phyloP scores from a whole-genome alignment of 2,797 vertebrate species.

The Aldrovandia affinis region DNA sequence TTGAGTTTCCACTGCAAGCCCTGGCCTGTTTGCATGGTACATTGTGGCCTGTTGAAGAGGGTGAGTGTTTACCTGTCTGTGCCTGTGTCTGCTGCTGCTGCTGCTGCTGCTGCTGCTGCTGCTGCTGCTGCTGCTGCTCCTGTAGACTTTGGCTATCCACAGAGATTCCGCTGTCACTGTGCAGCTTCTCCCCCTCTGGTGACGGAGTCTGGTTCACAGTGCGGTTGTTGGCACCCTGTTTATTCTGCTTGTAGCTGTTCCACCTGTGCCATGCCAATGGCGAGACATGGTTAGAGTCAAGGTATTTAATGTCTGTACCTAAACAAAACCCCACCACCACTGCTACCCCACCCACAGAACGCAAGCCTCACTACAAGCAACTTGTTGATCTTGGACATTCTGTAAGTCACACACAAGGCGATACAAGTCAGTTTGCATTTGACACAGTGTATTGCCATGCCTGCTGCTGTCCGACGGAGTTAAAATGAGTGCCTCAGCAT shows the following conservation, averaged over 20 bases:
- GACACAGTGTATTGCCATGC: neutral
- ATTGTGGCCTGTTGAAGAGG: constrained; percentile 3
- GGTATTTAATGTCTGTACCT: neutral
- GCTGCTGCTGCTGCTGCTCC: constrained; percentile 78
- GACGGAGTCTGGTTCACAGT: constrained; percentile 91
- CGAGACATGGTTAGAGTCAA: constrained; percentile 22
- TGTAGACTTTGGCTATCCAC: constrained; percentile 96
- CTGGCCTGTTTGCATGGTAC: neutral
- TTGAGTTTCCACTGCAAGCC: neutral
- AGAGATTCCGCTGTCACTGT: constrained; percentile 97
- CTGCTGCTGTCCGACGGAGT: no score
- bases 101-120: constrained; percentile 83
- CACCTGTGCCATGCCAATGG: constrained; percentile 73
- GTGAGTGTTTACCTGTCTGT: constrained; percentile 70
- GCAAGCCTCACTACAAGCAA: neutral
- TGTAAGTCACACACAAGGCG: neutral
- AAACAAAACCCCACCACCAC: neutral
- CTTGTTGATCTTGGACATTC: neutral
- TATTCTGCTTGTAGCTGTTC: constrained; percentile 98
- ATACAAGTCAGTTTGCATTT: neutral
- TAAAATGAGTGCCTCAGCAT: neutral
- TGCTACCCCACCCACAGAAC: neutral
- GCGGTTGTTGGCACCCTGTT: constrained; percentile 91
- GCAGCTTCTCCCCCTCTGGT: constrained; percentile 94
- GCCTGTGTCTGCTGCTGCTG: constrained; percentile 75